Evolutionary conservation across 2,113 vertebrate genomes (phyloP), one percentile per base, ranked within the genome.

Genomic region (Stigmatopora argus): DNA sequence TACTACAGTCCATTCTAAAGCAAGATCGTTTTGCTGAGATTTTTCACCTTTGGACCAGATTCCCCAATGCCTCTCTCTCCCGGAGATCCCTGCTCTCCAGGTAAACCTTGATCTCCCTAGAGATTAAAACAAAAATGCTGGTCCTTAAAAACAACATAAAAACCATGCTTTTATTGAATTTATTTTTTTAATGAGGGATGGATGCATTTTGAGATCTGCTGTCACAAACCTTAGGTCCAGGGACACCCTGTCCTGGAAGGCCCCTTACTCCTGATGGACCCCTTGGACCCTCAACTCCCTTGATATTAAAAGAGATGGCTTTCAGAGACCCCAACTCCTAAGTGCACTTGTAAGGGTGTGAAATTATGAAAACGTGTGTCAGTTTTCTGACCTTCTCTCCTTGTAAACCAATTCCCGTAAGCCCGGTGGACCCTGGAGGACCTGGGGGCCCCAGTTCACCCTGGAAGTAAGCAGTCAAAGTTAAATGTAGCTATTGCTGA

Each of bases 201-300:
- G 3, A 55, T 46, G 21, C 18, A 56, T 66, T 44, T 61, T 11
- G 46, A 34, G 34, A 31, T 8, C 3, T 64, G 1, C 60, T 66
- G 62, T 8, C 48, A 73, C 88, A 72, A 81, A 96, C 95, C 92
- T 96, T 96, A 58, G 89, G 65, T 80, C 95, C 95, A 72, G 91
- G 86, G 66, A 92, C 74, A 26, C 94, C 91, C 74, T 95, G 93
- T 82, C 93, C 94, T 79, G 82, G 88, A 71, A 86, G 13, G 13
- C 94, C 92, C 85, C 91, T 93, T 45, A 71, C 81, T 63, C 91
- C 92, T 10, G 90, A 87, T 63, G 91, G 92, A 56, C 94, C 90
- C 70, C 90, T 89, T 41, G 93, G 93, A 70, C 93, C 94, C 64
- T 94, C 91, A 35, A 88, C 70, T 74, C 94, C 93, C 93, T 96